A percentile compares a stretch with the other conserved stretches of the same genome.
Evolutionary conservation across 1,140 invertebrate species (phyloP).

Genomic region (Lutraria rhynchaena): DNA sequence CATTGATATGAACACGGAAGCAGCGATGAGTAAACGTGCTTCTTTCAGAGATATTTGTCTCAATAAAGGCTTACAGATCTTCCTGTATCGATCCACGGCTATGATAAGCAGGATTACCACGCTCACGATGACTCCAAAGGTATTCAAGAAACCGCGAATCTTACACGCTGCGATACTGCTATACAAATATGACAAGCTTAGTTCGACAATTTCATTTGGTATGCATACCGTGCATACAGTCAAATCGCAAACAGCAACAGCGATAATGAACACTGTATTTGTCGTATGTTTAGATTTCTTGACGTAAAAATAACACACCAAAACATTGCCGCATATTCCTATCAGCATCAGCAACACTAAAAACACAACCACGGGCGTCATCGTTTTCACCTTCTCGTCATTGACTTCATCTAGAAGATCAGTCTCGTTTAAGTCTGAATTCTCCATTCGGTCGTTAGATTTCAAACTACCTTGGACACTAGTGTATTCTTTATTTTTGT

Average conservation of each 20-base stretch:
- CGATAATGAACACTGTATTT: slow-evolving; percentile 65
- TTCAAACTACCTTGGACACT: no score
- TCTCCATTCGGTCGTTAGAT: no score
- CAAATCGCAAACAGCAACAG: slow-evolving; percentile 68
- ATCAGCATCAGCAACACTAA: slow-evolving; percentile 59
- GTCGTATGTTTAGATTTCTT: slow-evolving; percentile 30
- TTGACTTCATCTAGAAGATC: slow-evolving; percentile 36
- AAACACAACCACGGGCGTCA: slow-evolving; percentile 58
- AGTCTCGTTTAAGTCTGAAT: slow-evolving; percentile 5
- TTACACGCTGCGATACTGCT: slow-evolving; percentile 56
- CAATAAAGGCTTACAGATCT: slow-evolving; percentile 65
- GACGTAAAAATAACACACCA: slow-evolving; percentile 63
- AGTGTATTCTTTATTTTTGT: no score
- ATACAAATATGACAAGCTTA: slow-evolving; percentile 62
- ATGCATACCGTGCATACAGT: slow-evolving; percentile 62
- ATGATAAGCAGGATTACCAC: slow-evolving; percentile 63
- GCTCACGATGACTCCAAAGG: slow-evolving; percentile 59
- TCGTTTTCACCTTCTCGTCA: slow-evolving; percentile 44
- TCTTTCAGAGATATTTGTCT: slow-evolving; percentile 43
- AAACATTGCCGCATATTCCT: slow-evolving; percentile 53
- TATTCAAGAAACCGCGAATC: slow-evolving; percentile 57
- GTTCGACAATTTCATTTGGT: slow-evolving; percentile 68
- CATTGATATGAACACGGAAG: slow-evolving; percentile 9
- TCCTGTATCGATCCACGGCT: slow-evolving; percentile 65
- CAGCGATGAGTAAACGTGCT: slow-evolving; percentile 40